Evolutionary conservation across 2,888 invertebrate species (phyloP), one percentile per base, ranked within the genome.

Genomic region (Noctua comes): DNA sequence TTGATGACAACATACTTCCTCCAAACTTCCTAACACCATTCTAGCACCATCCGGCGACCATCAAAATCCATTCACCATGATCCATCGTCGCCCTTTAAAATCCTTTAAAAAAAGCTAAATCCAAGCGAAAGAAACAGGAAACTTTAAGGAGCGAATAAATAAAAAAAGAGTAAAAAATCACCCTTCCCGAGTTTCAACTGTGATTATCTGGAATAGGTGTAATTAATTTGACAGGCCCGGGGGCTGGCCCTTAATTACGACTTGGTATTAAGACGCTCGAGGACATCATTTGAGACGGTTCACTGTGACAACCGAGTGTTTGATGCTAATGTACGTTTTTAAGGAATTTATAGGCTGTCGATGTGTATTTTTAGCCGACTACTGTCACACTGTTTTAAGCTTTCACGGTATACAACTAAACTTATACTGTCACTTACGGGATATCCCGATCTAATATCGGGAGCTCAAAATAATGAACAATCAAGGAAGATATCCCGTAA

Each of bases 171-270:
- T 77, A 82, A 88, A 89, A 88, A 86, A 85, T 85, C 83, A 68
- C 82, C 86, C 88, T 85, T 88, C 89, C 88, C 86, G 82, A 88
- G 88, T 90, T 92, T 89, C 89, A 88, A 88, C 86, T 85, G 87
- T 86, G 92, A 93, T 93, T 93, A 92, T 91, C 89, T 89, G 79
- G 80, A 91, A 91, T 90, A 90, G 91, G 87, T 90, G 91, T 91
- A 91, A 92, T 93, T 93, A 92, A 92, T 93, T 92, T 91, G 90
- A 89, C 90, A 89, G 86, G 85, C 83, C 82, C 82, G 76, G 79
- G 80, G 85, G 77, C 72, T 82, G 81, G 83, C 88, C 88, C 87
- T 88, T 92, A 91, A 93, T 93, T 91, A 91, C 90, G 87, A 85
- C 85, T 85, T 86, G 86, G 91, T 92, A 93, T 92, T 84, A 87